Conservation (phyloP, 2,797 vertebrate genomes). For the Trachops cirrhosus region DNA sequence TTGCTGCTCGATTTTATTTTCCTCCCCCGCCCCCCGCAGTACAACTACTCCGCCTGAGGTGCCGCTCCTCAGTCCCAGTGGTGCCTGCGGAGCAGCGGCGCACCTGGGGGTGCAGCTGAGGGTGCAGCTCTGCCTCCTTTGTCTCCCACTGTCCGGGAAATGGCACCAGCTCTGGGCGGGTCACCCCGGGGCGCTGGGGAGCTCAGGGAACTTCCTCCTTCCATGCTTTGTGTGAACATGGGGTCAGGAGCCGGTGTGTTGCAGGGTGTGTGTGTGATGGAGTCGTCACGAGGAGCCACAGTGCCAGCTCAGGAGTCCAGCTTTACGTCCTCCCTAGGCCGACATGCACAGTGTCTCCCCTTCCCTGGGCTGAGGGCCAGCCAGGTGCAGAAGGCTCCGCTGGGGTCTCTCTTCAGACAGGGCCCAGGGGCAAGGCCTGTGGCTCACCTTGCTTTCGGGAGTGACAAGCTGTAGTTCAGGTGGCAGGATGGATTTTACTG, state of each 20-base stretch:
- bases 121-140: neutral
- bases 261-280: neutral
- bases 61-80: neutral
- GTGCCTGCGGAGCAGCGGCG: neutral
- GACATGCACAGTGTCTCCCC: neutral
- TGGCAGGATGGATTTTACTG: neutral
- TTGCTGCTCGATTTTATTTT: neutral
- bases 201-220: neutral
- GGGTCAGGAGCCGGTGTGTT: neutral
- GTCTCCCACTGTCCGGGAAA: constrained; percentile 22
- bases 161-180: neutral
- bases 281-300: neutral
- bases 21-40: neutral
- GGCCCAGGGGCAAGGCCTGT: neutral
- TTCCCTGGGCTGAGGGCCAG: neutral
- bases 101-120: neutral
- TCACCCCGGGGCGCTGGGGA: neutral
- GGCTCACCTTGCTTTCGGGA: neutral
- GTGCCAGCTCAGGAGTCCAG: neutral
- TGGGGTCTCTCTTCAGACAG: neutral
- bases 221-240: neutral
- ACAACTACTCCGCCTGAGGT: neutral
- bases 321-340: neutral
- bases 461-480: neutral
- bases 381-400: neutral